Base-by-base conservation (phyloP, 2,888 invertebrate species). In the Blera fallax region DNA sequence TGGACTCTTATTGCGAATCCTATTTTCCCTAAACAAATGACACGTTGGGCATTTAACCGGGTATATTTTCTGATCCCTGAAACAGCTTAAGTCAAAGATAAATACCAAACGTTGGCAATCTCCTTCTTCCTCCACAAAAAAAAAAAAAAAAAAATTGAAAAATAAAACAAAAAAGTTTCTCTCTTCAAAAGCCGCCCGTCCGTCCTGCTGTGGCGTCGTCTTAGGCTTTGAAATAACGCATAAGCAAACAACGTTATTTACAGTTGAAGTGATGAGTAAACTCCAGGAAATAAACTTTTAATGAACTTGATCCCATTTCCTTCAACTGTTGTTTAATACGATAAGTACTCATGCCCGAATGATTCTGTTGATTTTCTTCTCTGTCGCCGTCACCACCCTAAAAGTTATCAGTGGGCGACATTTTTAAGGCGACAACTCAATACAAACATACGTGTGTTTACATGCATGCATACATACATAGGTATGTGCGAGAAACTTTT, bases 221-320 rank as follows among this genome's bases (percentile, higher is more conserved):
- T n/a, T 62, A 60, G 50, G 37, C 29, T 24, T 21, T 7, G 52
- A 65, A 74, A 69, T 69, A 77, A 69, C 64, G 67, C 43, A 67
- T 58, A 56, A 64, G 50, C 67, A 77, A 77, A 69, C 69, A 77
- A 48, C 50, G 11, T 77, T 77, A 77, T 69, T 77, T 60, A 77
- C 69, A 43, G 60, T 48, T 69, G 77, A 77, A 77, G 69, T 77
- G 77, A 77, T 60, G 69, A 77, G 69, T 43, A 69, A 77, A 77
- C 60, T 69, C 52, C 14, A 43, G n/a, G 48, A 69, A 69, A 58
- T 77, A 77, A 77, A 77, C 77, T 77, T 77, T 77, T 77, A 77
- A 77, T 77, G 69, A 77, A 77, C 43, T 77, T 60, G 77, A 52
- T 60, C 60, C 64, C 56, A 43, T 43, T 50, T 69, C 50, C 54